These are phyloP conservation scores for Parotia lawesii DNA, from an alignment of 2,113 vertebrate genomes.

Conservation along the genomic window DNA sequence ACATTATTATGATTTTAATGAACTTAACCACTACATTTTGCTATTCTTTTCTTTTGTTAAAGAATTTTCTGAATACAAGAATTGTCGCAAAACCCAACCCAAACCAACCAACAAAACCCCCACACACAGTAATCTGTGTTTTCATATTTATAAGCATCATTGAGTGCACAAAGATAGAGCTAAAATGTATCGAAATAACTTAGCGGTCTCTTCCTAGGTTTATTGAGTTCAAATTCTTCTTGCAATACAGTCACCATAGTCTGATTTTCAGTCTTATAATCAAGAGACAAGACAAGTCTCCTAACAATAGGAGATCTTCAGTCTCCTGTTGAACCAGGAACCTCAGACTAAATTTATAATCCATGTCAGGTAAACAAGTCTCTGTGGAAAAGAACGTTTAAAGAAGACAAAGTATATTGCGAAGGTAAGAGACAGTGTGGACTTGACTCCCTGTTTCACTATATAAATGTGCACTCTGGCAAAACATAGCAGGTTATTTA, in stretches of 20 bases:
- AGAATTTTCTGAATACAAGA: not conserved
- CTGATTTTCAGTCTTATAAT: not conserved
- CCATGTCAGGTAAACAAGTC: not conserved
- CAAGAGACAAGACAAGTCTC: no score
- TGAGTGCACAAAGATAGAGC: not conserved
- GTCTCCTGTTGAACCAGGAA: not conserved
- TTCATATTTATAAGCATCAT: not conserved
- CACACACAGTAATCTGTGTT: not conserved
- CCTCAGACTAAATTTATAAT: not conserved
- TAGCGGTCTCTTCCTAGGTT: not conserved
- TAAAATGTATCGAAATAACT: not conserved
- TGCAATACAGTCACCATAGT: not conserved
- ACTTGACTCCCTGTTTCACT: not conserved
- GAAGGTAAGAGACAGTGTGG: not conserved
- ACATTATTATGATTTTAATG: not conserved
- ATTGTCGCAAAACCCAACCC: not conserved
- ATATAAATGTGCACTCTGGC: not conserved
- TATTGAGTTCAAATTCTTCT: not conserved
- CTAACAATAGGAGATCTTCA: no score
- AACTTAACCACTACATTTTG: not conserved
- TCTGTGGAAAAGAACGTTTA: not conserved
- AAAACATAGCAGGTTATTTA: not conserved
- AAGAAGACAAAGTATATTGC: not conserved
- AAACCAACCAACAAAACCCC: rapidly evolving
- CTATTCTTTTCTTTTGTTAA: not conserved